These are phyloP conservation scores for Folsomia candida DNA, from an alignment of 2,888 invertebrate species.

Conservation along the genomic window DNA sequence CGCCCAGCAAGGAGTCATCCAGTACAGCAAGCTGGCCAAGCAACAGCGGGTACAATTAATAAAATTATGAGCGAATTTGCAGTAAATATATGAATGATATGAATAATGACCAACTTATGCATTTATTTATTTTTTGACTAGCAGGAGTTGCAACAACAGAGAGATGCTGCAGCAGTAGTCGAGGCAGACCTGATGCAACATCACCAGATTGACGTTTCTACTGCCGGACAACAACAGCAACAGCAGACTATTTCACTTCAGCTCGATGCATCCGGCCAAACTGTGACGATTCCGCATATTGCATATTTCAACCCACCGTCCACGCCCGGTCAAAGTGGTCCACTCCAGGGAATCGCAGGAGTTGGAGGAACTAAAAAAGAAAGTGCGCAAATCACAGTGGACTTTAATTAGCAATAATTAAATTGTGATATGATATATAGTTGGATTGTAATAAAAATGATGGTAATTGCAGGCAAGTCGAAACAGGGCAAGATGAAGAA, in stretches of 20 bases:
- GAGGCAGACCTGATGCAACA: conserved; percentile 21
- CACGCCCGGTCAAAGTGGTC: conserved; percentile 42
- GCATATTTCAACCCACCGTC: conserved; percentile 47
- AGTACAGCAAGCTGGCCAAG: conserved; percentile 21
- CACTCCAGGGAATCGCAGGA: conserved; percentile 44
- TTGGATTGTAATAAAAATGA: no score
- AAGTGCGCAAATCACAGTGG: conserved; percentile 24
- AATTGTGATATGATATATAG: no score
- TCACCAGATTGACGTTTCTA: conserved; percentile 14
- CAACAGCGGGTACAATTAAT: conserved; percentile 22
- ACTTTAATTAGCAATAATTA: no score
- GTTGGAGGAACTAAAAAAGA: conserved; percentile 48
- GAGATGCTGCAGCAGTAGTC: conserved; percentile 20
- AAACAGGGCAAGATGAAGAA: conserved; percentile 55
- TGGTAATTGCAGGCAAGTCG: conserved; percentile 36
- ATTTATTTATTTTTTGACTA: conserved; percentile 1
- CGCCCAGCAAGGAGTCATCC: neutral
- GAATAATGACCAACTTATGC: neutral
- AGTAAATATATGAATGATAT: no score
- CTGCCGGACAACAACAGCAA: conserved; percentile 32
- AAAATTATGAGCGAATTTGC: no score
- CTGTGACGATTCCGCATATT: conserved; percentile 43
- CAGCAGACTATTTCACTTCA: conserved; percentile 31
- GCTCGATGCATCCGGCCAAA: conserved; percentile 24
- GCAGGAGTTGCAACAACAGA: conserved; percentile 29